Base-by-base conservation (phyloP, 1,140 invertebrate genomes). In the Drosophila busckii region DNA sequence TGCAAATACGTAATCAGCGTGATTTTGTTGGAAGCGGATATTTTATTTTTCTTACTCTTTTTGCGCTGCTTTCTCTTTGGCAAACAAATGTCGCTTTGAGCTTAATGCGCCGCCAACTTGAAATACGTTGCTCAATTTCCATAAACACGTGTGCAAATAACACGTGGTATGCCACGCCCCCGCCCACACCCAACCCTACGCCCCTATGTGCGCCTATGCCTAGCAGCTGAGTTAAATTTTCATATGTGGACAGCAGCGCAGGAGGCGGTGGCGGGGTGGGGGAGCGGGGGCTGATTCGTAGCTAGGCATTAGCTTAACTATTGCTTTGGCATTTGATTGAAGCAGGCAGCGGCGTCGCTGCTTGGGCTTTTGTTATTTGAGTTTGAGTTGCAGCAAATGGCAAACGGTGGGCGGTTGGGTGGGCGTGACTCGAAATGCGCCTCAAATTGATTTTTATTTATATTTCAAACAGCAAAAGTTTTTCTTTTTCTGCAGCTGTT, bases 91-190 rank as follows among this genome's bases (percentile, higher is more conserved):
- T 10, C 55, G 48, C 58, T 55, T 67, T 73, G 68, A 71, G 70
- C 49, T 59, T n/a, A n/a, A n/a, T n/a, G n/a, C n/a, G 68, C 52
- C 45, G 55, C 45, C 61, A 62, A 69, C 75, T 80, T 68, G 69
- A 73, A 82, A 70, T 73, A 73, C 73, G 73, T 80, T 80, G 52
- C 75, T 69, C 69, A 82, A 82, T 82, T 82, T 82, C 75, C 75
- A 82, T 82, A 82, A 83, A 82, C 75, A 82, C 75, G 75, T 82
- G 75, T 66, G 75, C 69, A 82, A 82, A 82, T 82, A 82, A 67
- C 75, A 82, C 75, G 75, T 82, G 75, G n/a, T n/a, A n/a, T n/a
- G n/a, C n/a, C n/a, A n/a, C n/a, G n/a, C n/a, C n/a, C n/a, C n/a
- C n/a, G n/a, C n/a, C n/a, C n/a, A n/a, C n/a, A n/a, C n/a, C n/a